These are phyloP conservation scores for Stegana nigrithorax DNA, from an alignment of 2,888 invertebrate genomes.

Conservation along the genomic window DNA sequence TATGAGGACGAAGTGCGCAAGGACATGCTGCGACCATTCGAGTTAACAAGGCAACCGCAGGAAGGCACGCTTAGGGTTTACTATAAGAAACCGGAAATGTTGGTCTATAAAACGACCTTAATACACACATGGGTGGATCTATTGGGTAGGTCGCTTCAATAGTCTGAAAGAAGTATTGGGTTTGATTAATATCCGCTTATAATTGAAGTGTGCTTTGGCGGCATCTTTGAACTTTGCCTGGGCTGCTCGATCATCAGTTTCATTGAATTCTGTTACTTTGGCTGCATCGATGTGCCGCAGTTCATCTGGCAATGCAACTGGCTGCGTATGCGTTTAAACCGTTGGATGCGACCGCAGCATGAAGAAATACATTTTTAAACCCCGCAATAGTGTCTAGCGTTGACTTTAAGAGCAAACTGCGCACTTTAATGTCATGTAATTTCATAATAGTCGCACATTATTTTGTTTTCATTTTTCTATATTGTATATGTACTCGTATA, in stretches of 20 bases:
- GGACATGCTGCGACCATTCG: constrained; percentile 27
- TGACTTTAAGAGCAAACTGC: no score
- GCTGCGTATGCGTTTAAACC: background rate
- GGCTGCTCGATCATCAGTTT: constrained; percentile 70
- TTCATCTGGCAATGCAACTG: constrained; percentile 27
- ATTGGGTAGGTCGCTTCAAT: constrained; percentile 58
- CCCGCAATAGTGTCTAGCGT: background rate
- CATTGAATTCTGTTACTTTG: constrained; percentile 67
- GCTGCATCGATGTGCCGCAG: constrained; percentile 50
- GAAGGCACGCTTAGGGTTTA: constrained; percentile 62
- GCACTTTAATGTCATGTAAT: no score
- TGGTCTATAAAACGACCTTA: constrained; percentile 67
- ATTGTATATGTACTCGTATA: background rate
- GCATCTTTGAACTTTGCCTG: constrained; percentile 70
- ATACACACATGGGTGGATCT: constrained; percentile 68
- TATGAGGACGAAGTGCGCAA: constrained; percentile 46
- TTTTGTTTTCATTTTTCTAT: background rate
- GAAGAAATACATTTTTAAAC: background rate
- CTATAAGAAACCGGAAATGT: constrained; percentile 59
- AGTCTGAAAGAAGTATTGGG: no score
- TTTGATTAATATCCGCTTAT: no score
- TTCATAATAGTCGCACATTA: constrained; percentile 6
- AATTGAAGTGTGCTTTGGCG: constrained; percentile 68
- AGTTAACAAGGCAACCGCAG: constrained; percentile 14
- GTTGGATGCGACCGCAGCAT: background rate